Base-by-base conservation (phyloP, 2,797 vertebrate species). In the Apogon hyalosoma region DNA sequence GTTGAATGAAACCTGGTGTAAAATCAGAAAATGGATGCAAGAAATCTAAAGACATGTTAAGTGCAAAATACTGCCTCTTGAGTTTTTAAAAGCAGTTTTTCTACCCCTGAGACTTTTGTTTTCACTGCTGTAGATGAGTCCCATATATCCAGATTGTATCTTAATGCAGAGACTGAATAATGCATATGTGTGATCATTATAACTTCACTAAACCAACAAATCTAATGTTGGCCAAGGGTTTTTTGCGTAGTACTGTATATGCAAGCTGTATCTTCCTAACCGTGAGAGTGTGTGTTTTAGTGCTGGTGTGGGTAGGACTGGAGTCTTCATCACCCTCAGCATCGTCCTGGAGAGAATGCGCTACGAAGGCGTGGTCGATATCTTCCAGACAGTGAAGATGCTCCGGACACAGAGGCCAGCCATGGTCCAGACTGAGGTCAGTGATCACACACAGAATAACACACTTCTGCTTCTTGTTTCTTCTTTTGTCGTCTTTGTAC, bases 331-430 rank as follows among this genome's bases (percentile, higher is more conserved):
- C 91, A 98, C 98, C 0, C 93, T 99, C 69, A 99, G 98, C 82
- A 99, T 99, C 33, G 98, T 99, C 24, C 92, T 99, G 92, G 98
- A 99, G 84, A 87, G 98, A 36, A 99, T 99, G 98, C 96, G 98
- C 65, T 98, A 98, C 0, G 97, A 99, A 82, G 98, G 98, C 0
- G 97, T 98, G 82, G 98, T 99, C 75, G 98, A 99, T 90, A 96
- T 99, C 88, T 99, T 99, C 94, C 98, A 99, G 94, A 99, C 97
- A 0, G 97, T 99, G 80, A 98, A 99, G 94, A 98, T 98, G 97
- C 94, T 99, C 72, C 95, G 98, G 76, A 99, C 97, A 38, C 97
- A 99, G 93, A 92, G 97, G 87, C 97, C 98, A 11, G 98, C 98
- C 49, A 99, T 98, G 98, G 97, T 99, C 88, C 97, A 99, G 77